These are phyloP conservation scores for Malurus melanocephalus DNA, from an alignment of 2,113 vertebrate genomes.

Conservation along the genomic window DNA sequence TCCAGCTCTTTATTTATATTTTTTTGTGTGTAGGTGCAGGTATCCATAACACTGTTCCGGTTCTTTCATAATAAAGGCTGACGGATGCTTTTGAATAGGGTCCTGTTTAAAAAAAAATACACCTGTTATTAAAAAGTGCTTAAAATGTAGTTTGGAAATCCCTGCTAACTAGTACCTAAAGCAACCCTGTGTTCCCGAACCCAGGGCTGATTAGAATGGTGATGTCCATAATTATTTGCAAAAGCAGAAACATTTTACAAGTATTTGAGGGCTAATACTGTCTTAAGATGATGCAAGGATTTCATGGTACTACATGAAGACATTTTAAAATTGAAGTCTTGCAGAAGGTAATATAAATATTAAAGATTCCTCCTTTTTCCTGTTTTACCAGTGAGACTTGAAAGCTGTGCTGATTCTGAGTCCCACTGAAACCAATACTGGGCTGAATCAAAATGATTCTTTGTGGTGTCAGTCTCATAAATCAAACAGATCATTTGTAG, in stretches of 20 bases:
- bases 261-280: background rate
- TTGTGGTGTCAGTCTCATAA: background rate
- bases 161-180: background rate
- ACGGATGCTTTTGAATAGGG: background rate
- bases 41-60: background rate
- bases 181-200: background rate
- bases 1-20: background rate
- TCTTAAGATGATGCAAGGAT: background rate
- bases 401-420: background rate
- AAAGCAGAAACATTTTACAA: background rate
- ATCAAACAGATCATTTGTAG: background rate
- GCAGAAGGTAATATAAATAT: background rate
- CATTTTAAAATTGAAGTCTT: background rate
- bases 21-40: background rate
- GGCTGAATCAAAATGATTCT: background rate
- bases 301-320: background rate
- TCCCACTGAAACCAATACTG: background rate
- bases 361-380: background rate
- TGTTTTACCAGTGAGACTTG: background rate
- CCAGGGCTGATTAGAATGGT: background rate
- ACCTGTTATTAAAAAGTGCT: background rate
- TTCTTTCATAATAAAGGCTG: background rate
- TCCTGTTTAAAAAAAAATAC: background rate
- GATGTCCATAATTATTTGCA: background rate
- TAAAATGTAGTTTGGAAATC: background rate